Percentiles rank a stretch among this genome's conserved stretches.
Conservation (phyloP, 2,888 invertebrate species). For the Limnephilus marmoratus region DNA sequence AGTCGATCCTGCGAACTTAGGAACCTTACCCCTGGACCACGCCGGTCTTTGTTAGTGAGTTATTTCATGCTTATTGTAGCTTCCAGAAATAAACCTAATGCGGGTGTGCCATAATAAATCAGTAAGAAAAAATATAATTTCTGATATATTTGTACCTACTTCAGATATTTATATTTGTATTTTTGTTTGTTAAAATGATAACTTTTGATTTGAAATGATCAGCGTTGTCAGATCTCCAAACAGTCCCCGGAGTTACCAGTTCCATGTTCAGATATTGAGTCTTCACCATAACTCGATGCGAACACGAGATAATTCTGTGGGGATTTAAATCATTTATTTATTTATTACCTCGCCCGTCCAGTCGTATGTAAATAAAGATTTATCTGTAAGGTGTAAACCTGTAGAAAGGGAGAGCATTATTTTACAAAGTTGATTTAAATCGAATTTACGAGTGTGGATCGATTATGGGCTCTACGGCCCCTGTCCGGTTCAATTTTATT, state of each 20-base stretch:
- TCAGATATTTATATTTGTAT: background rate
- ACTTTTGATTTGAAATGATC: background rate
- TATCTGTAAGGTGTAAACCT: constrained; percentile 51
- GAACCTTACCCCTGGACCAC: too few relatives aligned
- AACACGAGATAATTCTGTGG: constrained; percentile 18
- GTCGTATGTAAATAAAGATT: constrained; percentile 64
- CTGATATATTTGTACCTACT: background rate
- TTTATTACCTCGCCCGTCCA: constrained; percentile 33
- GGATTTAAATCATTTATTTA: constrained; percentile 48
- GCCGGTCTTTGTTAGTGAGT: too few relatives aligned
- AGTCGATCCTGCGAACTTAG: too few relatives aligned
- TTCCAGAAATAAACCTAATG: background rate
- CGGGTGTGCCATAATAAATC: background rate
- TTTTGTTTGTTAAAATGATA: background rate
- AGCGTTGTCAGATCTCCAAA: background rate
- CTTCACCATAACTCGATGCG: constrained; percentile 25
- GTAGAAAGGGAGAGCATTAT: constrained; percentile 42
- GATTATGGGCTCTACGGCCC: background rate
- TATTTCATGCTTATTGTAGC: background rate
- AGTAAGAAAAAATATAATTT: background rate
- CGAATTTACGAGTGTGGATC: constrained; percentile 7
- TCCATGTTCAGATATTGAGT: constrained; percentile 44
- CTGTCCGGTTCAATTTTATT: background rate
- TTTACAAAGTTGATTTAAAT: constrained; percentile 19
- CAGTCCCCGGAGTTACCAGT: constrained; percentile 17